Percentiles rank a stretch among this genome's conserved stretches.
Conservation (phyloP, 2,113 vertebrate species). For the Chunga burmeisteri region DNA sequence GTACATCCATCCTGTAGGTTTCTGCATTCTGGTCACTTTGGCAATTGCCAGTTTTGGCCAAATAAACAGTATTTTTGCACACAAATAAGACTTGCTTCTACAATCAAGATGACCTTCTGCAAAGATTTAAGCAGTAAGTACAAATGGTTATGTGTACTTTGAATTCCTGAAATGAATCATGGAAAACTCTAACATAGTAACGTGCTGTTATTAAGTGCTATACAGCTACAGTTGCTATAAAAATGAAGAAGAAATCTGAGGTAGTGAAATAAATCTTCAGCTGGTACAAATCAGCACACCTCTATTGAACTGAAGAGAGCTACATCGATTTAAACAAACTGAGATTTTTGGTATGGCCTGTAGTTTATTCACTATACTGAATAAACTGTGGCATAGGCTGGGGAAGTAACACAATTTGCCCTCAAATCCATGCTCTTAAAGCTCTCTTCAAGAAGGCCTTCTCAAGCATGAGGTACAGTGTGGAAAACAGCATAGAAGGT, state of each 20-base stretch:
- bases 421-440: background rate
- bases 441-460: background rate
- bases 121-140: background rate
- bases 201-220: background rate
- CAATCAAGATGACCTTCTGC: background rate
- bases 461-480: background rate
- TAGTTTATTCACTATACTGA: background rate
- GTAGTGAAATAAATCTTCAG: background rate
- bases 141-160: background rate
- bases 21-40: background rate
- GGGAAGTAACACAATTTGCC: background rate
- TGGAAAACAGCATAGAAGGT: background rate
- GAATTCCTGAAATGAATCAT: slow-evolving; percentile 12
- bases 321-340: background rate
- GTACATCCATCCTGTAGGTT: background rate
- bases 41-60: background rate
- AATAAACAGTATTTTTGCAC: background rate
- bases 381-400: background rate
- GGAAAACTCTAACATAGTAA: background rate
- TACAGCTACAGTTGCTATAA: background rate
- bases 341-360: background rate
- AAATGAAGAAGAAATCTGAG: background rate
- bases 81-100: background rate
- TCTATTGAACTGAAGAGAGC: background rate
- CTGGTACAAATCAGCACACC: background rate